Base-by-base conservation (phyloP, 2,113 vertebrate genomes). In the Brachyhypopomus occidentalis region DNA sequence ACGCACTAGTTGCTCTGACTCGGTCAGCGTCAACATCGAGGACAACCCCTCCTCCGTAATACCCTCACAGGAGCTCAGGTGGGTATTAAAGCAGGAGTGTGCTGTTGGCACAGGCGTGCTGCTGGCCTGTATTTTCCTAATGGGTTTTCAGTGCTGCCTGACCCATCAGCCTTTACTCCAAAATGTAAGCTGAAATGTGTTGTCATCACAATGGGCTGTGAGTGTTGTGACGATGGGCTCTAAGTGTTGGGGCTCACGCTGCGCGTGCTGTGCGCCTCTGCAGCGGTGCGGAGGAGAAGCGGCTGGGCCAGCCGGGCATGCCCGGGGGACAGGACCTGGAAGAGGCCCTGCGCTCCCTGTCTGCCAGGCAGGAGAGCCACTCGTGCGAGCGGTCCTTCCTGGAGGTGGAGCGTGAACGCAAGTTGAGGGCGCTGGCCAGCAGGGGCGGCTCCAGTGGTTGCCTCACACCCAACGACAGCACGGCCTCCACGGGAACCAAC, bases 311-410 rank as follows among this genome's bases (percentile, higher is more conserved):
- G 81, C 91, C 94, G 0, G 94, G 95, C 0, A 90, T 91, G 0
- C 94, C 94, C 0, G 94, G 94, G 34, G 90, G 85, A 82, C 94
- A 92, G 73, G 95, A 95, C 87, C 91, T 97, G 6, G 95, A 96
- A 74, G 91, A 90, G 0, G 96, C 95, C 2, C 75, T 97, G 86
- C 93, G 90, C 85, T 92, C 83, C 69, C 91, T 97, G 41, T 95
- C 94, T 0, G 88, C 11, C 22, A 94, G 92, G 63, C 96, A 95
- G 90, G 92, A 93, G 74, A 92, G 83, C 84, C 93, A 93, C 20
- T 84, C 66, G 4, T 93, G 90, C 0, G 90, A 96, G 34, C 86
- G 89, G 1, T 93, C 93, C 3, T 95, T 95, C 87, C 95, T 96
- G 1, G 95, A 96, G 19, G 91, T 90, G 6, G 95, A 95, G 41